Conservation (phyloP, 2,797 vertebrate species). For the Hylomyscus alleni region DNA sequence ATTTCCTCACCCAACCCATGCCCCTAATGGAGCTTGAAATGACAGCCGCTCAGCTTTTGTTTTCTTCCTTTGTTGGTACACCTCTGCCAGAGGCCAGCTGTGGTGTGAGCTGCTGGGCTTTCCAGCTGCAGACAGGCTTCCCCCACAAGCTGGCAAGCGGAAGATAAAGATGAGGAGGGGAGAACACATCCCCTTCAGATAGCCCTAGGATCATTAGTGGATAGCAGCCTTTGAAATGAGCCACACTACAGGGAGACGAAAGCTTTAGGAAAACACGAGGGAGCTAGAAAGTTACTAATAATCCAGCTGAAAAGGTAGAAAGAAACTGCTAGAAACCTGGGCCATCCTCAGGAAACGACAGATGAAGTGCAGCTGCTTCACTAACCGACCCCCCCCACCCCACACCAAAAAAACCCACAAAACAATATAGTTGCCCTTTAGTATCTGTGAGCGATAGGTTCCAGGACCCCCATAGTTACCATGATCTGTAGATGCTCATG, state of each 20-base stretch:
- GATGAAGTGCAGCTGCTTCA: background rate
- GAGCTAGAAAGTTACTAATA: background rate
- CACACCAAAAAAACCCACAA: background rate
- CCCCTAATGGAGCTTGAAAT: slow-evolving; percentile 87
- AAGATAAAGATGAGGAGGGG: background rate
- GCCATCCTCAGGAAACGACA: background rate
- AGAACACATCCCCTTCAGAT: background rate
- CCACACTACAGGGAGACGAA: background rate
- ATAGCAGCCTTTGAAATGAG: background rate
- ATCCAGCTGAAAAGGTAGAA: background rate
- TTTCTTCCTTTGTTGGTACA: slow-evolving; percentile 53
- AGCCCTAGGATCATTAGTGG: background rate
- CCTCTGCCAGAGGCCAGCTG: slow-evolving; percentile 63
- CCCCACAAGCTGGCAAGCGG: background rate
- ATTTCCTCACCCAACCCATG: slow-evolving; percentile 78
- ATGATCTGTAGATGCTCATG: background rate
- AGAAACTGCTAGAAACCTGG: background rate
- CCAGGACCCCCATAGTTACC: background rate
- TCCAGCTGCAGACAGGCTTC: background rate
- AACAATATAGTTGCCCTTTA: background rate
- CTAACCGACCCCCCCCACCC: background rate
- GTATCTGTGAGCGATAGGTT: background rate
- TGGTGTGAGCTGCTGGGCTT: rapidly evolving
- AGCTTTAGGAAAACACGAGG: background rate
- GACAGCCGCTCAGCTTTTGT: slow-evolving; percentile 77